Evolutionary conservation across 2,113 vertebrate genomes (phyloP), one percentile per base, ranked within the genome.

Genomic region (Chionodraco myersi): DNA sequence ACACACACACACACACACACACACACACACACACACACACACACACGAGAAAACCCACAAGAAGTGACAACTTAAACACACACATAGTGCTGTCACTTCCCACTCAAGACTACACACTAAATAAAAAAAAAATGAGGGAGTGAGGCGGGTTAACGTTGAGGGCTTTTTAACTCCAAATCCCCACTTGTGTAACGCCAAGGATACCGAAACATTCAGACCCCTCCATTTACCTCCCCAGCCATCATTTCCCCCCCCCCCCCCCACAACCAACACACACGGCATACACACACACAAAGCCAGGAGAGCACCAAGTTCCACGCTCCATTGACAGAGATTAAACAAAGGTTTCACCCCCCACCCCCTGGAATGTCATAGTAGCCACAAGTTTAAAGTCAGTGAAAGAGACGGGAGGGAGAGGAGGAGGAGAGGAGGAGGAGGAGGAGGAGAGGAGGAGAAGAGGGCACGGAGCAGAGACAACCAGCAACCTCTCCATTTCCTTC

Each of bases 151-250:
- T 86, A 91, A 87, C 89, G 59, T 91, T 91, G 89, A 90, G 86
- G 85, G 81, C 83, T 93, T 92, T 90, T 92, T 85, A 86, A 90
- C 91, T 91, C 79, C 66, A 90, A 92, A 91, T 86, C 87, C 88
- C 89, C 60, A 82, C 91, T 92, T 92, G 89, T 91, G 94, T 95
- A n/a, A n/a, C 88, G 75, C 93, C 94, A 94, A 90, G 94, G 94
- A 92, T 87, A 95, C 94, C 91, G 91, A 95, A 95, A 95, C 93
- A 95, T 73, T 72, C 89, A 84, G 82, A 67, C 90, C 87, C 86
- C 84, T 75, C 75, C 88, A 88, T 90, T 93, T 86, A 88, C 88
- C 81, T 69, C 84, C 84, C 76, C 73, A n/a, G 10, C 76, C 71
- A 80, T 65, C 80, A 64, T 18, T 48, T 15, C 56, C 71, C 18